These are phyloP conservation scores for Drosophila meridiana DNA, from an alignment of 2,888 invertebrate species.

Conservation along the genomic window DNA sequence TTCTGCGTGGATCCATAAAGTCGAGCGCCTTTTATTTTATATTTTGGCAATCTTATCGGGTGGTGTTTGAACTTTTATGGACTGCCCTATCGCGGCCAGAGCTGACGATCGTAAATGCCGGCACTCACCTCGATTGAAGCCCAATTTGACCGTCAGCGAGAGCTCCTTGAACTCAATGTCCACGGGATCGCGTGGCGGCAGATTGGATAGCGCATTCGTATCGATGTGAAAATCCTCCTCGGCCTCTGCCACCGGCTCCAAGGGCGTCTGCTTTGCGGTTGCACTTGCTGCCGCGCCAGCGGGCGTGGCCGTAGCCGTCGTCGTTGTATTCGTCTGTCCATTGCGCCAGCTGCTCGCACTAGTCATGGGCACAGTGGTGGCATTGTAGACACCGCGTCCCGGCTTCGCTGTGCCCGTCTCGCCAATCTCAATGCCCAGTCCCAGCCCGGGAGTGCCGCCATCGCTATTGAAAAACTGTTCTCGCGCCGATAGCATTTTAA, in stretches of 20 bases:
- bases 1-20: conserved; percentile 44
- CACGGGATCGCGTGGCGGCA: conserved; percentile 86
- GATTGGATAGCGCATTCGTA: conserved; percentile 78
- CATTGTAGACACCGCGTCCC: conserved; percentile 73
- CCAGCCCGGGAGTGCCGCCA: conserved; percentile 62
- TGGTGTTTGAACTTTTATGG: conserved; percentile 50
- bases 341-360: conserved; percentile 57
- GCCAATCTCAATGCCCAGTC: conserved; percentile 74
- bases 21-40: conserved; percentile 18
- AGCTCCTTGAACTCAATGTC: conserved; percentile 91
- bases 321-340: conserved; percentile 41
- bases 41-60: conserved; percentile 71
- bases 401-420: conserved; percentile 46
- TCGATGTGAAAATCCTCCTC: conserved; percentile 57
- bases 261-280: conserved; percentile 26
- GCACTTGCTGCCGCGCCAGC: conserved; percentile 1
- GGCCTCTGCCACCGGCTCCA: conserved; percentile 59
- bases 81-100: conserved; percentile 16
- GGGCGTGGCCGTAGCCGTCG: conserved; percentile 16
- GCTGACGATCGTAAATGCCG: conserved; percentile 27
- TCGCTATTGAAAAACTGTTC: conserved; percentile 77
- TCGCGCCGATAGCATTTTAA: conserved; percentile 74
- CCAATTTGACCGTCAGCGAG: conserved; percentile 89
- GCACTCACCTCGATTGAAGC: conserved; percentile 89
- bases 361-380: conserved; percentile 75